phyloP scores from a whole-genome alignment of 2,113 vertebrate genomes.

The Acanthisitta chloris region DNA sequence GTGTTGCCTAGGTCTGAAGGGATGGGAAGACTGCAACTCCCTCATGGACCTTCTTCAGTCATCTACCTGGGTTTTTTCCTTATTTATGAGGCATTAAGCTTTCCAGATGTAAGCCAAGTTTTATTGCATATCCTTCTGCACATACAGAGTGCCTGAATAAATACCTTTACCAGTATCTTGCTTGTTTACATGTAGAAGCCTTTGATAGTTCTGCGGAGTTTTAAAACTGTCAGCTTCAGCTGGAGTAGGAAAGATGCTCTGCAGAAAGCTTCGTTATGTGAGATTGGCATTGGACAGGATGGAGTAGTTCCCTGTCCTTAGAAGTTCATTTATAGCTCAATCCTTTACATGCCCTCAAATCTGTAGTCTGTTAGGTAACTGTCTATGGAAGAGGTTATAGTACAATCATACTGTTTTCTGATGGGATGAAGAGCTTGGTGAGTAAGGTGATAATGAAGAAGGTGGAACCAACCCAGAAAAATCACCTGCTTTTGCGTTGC shows the following conservation, averaged over 20 bases:
- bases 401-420: background rate
- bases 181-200: background rate
- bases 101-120: background rate
- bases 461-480: background rate
- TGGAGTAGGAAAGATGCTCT: background rate
- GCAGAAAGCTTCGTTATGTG: background rate
- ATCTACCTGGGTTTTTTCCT: background rate
- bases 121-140: background rate
- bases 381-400: background rate
- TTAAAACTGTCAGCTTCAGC: background rate
- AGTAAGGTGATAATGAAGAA: background rate
- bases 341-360: background rate
- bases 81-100: background rate
- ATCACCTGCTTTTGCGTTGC: background rate
- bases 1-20: background rate
- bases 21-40: background rate
- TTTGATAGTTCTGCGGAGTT: background rate
- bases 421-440: background rate
- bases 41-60: background rate
- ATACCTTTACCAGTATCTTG: background rate
- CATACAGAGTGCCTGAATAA: background rate
- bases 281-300: background rate
- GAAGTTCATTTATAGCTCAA: conserved; percentile 20
- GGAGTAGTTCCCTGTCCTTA: background rate
- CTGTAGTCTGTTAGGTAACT: background rate